Conservation (phyloP, 1,140 invertebrate species). For the Eueides isabella region DNA sequence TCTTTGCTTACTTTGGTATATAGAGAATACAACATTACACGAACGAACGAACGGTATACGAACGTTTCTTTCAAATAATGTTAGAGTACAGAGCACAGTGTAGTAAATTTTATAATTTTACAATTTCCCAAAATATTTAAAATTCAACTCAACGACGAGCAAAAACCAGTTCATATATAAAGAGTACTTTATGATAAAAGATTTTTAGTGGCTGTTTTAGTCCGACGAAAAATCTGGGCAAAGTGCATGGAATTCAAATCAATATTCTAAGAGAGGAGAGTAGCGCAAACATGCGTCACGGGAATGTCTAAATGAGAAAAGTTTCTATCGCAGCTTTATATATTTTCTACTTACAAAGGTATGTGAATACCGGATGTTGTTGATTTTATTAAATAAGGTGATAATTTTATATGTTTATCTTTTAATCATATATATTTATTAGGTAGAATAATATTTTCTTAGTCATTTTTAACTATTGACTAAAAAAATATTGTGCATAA, state of each 20-base stretch:
- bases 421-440: too few species aligned
- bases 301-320: slow-evolving; percentile 13
- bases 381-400: background rate
- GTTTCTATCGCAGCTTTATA: background rate
- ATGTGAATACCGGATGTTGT: background rate
- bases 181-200: slow-evolving; percentile 6
- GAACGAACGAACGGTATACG: too few species aligned
- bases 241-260: slow-evolving; percentile 32
- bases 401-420: too few species aligned
- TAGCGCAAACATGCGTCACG: slow-evolving; percentile 3
- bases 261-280: slow-evolving; percentile 16
- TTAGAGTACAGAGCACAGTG: too few species aligned
- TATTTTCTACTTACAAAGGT: background rate
- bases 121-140: background rate
- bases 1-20: too few species aligned
- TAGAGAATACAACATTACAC: too few species aligned
- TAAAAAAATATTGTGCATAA: too few species aligned
- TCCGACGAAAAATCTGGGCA: slow-evolving; percentile 23
- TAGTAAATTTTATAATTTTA: background rate
- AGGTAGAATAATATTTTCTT: too few species aligned
- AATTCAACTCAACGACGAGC: background rate
- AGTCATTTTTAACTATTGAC: too few species aligned
- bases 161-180: background rate
- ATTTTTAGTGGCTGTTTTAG: slow-evolving; percentile 19
- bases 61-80: too few species aligned